phyloP scores from a whole-genome alignment of 2,888 invertebrate species.

The Callosobruchus maculatus region DNA sequence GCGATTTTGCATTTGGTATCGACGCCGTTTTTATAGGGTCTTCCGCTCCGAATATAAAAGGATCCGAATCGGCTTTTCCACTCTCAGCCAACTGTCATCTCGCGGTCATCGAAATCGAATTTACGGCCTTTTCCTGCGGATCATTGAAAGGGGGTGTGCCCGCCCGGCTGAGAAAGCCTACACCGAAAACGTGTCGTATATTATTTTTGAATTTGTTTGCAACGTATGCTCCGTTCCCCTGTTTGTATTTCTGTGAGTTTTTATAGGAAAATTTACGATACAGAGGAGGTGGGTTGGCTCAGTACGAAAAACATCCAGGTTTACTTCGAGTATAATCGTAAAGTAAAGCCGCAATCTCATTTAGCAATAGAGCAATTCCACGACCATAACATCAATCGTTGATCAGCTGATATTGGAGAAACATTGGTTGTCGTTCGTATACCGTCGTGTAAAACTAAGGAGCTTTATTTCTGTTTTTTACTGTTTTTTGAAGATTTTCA shows the following conservation, averaged over 20 bases:
- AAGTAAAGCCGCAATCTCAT: no score
- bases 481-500: no score
- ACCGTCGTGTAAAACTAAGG: no score
- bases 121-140: not conserved
- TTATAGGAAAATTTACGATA: not conserved
- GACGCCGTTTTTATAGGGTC: not conserved
- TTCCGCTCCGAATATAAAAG: not conserved
- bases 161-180: not conserved
- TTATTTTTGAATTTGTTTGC: not conserved
- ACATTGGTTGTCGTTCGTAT: no score
- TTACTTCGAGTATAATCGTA: no score
- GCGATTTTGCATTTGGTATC: not conserved
- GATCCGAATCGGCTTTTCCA: not conserved
- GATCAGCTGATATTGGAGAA: no score
- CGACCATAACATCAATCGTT: no score
- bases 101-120: conserved; percentile 1
- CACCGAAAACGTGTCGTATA: not conserved
- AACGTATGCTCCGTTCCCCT: not conserved
- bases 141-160: not conserved
- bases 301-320: no score
- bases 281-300: no score
- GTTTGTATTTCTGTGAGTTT: not conserved
- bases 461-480: no score
- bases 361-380: no score
- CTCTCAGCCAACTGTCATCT: not conserved